These are phyloP conservation scores for Notarius quadriscutis DNA, from an alignment of 2,113 vertebrate species.

Conservation along the genomic window DNA sequence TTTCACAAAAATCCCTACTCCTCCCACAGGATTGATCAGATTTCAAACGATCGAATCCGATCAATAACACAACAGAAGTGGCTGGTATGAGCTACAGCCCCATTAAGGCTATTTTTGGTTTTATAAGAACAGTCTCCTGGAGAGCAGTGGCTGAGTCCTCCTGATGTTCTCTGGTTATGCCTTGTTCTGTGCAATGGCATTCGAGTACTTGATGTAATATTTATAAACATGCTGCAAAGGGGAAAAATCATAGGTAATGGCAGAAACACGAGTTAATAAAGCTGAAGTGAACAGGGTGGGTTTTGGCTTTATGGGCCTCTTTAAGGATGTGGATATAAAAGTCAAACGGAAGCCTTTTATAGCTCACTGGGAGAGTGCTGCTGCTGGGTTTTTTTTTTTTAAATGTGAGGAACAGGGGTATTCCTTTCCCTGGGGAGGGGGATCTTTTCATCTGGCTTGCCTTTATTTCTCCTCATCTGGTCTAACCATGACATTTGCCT, in stretches of 20 bases:
- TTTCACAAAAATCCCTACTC: too few relatives aligned
- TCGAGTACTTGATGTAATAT: background rate
- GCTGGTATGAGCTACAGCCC: too few relatives aligned
- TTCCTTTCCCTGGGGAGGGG: conserved; percentile 13
- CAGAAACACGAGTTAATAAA: background rate
- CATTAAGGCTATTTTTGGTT: too few relatives aligned
- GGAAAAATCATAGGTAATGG: conserved; percentile 25
- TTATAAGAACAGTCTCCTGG: background rate
- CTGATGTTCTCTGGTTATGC: background rate
- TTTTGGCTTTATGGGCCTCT: conserved; percentile 42
- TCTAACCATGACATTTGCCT: background rate
- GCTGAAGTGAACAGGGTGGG: conserved; percentile 26
- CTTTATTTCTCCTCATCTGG: background rate
- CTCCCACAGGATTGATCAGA: too few relatives aligned
- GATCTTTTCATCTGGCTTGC: conserved; percentile 29
- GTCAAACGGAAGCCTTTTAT: conserved; percentile 53
- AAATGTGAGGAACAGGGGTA: background rate
- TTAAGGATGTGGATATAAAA: conserved; percentile 49
- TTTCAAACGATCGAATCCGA: too few relatives aligned
- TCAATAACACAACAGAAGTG: too few relatives aligned
- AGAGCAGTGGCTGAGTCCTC: background rate
- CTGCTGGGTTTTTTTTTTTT: conserved; percentile 34
- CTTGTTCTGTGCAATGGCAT: background rate
- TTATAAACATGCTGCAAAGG: background rate
- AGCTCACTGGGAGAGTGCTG: conserved; percentile 23